These are phyloP conservation scores for Xenentodon cancila DNA, from an alignment of 2,797 vertebrate genomes.

Conservation along the genomic window DNA sequence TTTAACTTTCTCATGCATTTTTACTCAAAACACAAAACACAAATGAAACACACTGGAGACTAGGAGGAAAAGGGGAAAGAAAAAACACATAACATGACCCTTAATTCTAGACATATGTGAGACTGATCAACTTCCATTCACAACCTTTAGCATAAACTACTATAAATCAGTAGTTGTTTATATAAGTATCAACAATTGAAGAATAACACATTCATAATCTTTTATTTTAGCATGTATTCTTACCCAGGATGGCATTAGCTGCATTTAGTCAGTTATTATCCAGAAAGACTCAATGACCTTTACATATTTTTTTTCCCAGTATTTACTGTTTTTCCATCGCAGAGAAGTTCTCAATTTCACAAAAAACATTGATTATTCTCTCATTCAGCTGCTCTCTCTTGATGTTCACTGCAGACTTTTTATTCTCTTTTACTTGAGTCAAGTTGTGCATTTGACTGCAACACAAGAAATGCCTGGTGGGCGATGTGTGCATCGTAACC, in stretches of 20 bases:
- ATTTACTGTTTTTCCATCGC: not conserved
- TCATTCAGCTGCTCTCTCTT: slow-evolving; percentile 2
- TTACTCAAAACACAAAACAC: no score
- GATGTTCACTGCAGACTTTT: slow-evolving; percentile 8
- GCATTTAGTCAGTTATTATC: no score
- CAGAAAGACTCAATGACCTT: not conserved
- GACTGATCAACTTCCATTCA: not conserved
- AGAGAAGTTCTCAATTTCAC: not conserved
- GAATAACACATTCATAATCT: not conserved
- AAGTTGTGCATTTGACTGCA: slow-evolving; percentile 21
- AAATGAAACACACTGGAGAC: no score
- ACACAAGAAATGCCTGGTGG: slow-evolving; percentile 43
- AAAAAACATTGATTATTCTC: slow-evolving; percentile 24
- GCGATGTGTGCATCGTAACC: slow-evolving; percentile 31
- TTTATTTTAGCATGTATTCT: no score
- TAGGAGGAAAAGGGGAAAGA: no score
- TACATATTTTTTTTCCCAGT: not conserved
- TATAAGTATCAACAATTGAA: not conserved
- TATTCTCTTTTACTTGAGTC: slow-evolving; percentile 8
- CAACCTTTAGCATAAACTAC: not conserved
- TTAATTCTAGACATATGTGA: not conserved
- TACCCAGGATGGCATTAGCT: no score
- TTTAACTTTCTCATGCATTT: no score
- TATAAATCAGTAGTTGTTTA: not conserved
- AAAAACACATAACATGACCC: not conserved